Base-by-base conservation (phyloP, 2,797 vertebrate species). In the Centropyge bicolor region DNA sequence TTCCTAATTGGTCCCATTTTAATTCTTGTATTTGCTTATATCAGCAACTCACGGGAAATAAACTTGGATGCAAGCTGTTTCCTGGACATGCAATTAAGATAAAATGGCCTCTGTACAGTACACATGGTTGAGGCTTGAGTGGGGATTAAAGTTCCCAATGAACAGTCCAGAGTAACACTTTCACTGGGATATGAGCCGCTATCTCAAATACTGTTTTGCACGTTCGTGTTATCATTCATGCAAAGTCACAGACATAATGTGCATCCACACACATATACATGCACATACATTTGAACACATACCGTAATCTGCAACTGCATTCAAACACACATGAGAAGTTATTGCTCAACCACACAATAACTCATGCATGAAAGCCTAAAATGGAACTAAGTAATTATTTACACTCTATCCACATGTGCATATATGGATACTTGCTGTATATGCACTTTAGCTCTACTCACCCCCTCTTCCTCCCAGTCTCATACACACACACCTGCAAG, bases 311-410 rank as follows among this genome's bases (percentile, higher is more conserved):
- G 22, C 64, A 60, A 3, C 11, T 62, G 17, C 40, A 51, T 64
- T 52, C 24, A 65, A 68, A 70, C 41, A 74, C 31, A 77, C 68
- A 71, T 57, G 17, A 55, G 55, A 22, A 22, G 22, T 16, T 81
- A 65, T 43, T 48, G 45, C 51, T 48, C 35, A n/a, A 11, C 66
- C 38, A 16, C 24, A 61, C n/a, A 54, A 41, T 46, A 74, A 17
- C 48, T 85, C 24, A 43, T 36, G 46, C 54, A 31, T 61, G 55
- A 51, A 41, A 57, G 40, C 45, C 62, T 52, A 68, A 75, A 86
- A 64, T 57, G 40, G 22, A 80, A 54, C 22, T 36, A 51, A 67
- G 71, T 48, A 70, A 80, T 80, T 80, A 74, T 91, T 83, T 41
- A 31, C 27, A 31, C 27, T 31, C 72, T 78, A 61, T 45, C 55